These are phyloP conservation scores for Mesorhabditis spiculigera DNA, from an alignment of 2,888 invertebrate genomes.

Conservation along the genomic window DNA sequence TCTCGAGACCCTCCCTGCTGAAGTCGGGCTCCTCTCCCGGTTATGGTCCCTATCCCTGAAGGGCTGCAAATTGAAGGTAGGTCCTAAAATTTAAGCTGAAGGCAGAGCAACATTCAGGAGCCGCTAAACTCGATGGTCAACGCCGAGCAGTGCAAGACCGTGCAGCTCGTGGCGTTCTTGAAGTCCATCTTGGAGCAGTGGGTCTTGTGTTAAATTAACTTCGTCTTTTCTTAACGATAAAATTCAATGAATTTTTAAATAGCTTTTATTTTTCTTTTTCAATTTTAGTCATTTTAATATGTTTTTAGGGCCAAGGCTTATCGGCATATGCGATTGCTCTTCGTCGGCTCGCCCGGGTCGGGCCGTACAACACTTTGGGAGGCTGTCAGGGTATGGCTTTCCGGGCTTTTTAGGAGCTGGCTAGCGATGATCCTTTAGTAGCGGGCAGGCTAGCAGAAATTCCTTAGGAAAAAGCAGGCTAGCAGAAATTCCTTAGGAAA, in stretches of 20 bases:
- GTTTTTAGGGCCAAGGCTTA: conserved; percentile 76
- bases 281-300: conserved; percentile 8
- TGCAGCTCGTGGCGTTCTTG: conserved; percentile 85
- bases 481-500: too few species aligned
- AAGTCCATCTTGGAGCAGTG: conserved; percentile 69
- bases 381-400: conserved; percentile 10
- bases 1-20: conserved; percentile 73
- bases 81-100: neutral
- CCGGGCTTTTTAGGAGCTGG: too few species aligned
- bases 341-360: conserved; percentile 69
- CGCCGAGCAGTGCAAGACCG: conserved; percentile 85
- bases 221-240: too few species aligned
- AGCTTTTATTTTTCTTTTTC: too few species aligned
- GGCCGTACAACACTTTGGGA: conserved; percentile 68
- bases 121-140: conserved; percentile 85
- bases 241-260: too few species aligned
- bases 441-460: too few species aligned
- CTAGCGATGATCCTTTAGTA: too few species aligned
- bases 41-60: conserved; percentile 91
- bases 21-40: conserved; percentile 87
- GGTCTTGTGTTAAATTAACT: too few species aligned
- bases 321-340: conserved; percentile 81
- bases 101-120: too few species aligned
- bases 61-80: conserved; percentile 70
- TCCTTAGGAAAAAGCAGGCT: too few species aligned